These are phyloP conservation scores for Dasysyrphus tricinctus DNA, from an alignment of 2,888 invertebrate species.

Conservation along the genomic window DNA sequence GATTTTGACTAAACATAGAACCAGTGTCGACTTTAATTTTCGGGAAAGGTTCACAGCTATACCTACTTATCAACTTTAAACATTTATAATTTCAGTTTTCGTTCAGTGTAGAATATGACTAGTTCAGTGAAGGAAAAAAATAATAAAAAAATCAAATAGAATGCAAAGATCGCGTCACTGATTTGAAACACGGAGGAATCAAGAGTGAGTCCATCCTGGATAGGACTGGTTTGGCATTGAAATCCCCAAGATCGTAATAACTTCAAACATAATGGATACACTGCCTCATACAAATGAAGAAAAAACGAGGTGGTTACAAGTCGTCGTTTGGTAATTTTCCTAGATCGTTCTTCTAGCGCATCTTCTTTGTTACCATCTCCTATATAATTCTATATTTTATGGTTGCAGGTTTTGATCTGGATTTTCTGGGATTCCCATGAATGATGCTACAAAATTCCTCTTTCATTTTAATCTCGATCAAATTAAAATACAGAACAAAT, in stretches of 20 bases:
- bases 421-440: conserved; percentile 6
- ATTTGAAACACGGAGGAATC: conserved; percentile 10
- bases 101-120: conserved; percentile 12
- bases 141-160: background rate
- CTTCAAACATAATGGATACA: background rate
- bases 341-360: background rate
- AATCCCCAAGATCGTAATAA: conserved; percentile 12
- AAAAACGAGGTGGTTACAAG: background rate
- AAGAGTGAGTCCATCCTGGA: conserved; percentile 6
- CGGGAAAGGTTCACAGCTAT: too few relatives aligned
- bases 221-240: conserved; percentile 30
- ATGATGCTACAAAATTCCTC: background rate
- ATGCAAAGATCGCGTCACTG: conserved; percentile 21
- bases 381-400: background rate
- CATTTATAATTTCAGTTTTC: background rate
- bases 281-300: background rate
- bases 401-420: conserved; percentile 2
- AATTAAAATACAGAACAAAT: background rate
- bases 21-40: too few relatives aligned
- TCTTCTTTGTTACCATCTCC: background rate
- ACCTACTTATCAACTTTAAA: too few relatives aligned
- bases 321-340: conserved; percentile 36
- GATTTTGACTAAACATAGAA: too few relatives aligned
- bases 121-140: background rate
- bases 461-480: background rate